A percentile compares a stretch with the other conserved stretches of the same genome.
Conservation (phyloP, 2,113 vertebrate species). For the Menidia beryllina region DNA sequence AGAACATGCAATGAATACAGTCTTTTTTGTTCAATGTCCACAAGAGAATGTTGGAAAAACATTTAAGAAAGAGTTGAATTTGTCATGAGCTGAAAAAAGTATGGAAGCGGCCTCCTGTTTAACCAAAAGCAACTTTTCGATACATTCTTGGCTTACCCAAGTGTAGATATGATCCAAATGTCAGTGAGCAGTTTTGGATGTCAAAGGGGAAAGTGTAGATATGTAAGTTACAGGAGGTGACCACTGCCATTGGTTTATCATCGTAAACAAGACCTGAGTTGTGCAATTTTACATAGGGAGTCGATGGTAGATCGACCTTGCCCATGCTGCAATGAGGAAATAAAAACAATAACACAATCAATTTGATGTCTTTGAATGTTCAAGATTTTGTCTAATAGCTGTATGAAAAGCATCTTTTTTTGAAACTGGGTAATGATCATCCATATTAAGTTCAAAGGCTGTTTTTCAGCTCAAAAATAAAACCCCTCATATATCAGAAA, state of each 20-base stretch:
- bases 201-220: slow-evolving; percentile 70
- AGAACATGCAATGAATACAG: background rate
- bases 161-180: slow-evolving; percentile 59
- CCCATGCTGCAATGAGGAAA: slow-evolving; percentile 40
- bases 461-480: no score
- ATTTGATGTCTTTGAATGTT: background rate
- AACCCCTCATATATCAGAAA: no score
- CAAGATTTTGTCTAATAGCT: no score
- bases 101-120: background rate
- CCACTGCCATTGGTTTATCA: slow-evolving; percentile 26
- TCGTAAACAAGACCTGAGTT: slow-evolving; percentile 51
- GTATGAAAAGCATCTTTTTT: no score
- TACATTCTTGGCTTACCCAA: slow-evolving; percentile 27
- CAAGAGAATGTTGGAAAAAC: background rate
- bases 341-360: background rate
- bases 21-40: background rate
- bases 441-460: background rate
- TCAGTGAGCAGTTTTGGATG: slow-evolving; percentile 60
- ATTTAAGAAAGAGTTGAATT: background rate
- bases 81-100: background rate
- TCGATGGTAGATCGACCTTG: slow-evolving; percentile 17
- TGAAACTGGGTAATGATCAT: background rate
- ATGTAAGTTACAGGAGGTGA: slow-evolving; percentile 53
- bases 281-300: slow-evolving; percentile 49
- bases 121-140: background rate